A percentile compares a stretch with the other conserved stretches of the same genome.
Conservation (phyloP, 1,140 invertebrate genomes). For the Octopus bimaculoides region DNA sequence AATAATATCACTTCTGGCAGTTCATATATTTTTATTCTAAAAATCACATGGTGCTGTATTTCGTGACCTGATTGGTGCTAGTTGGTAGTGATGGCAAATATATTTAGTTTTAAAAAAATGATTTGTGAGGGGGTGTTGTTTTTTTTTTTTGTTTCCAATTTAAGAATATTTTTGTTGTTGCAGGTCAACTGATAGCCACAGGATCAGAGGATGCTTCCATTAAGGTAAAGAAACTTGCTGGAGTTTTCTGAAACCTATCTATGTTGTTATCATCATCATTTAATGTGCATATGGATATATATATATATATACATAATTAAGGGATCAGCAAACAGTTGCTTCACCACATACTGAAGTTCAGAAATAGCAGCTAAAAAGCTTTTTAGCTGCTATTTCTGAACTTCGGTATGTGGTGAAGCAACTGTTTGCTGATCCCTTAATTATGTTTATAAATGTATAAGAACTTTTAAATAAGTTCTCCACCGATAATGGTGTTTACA, state of each 20-base stretch:
- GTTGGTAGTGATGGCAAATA: not conserved
- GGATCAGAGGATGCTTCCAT: slow-evolving; percentile 98
- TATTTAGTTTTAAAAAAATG: not conserved
- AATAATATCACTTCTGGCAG: no score
- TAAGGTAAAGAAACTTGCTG: slow-evolving; percentile 65
- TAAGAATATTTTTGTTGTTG: slow-evolving; percentile 13
- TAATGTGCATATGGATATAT: not conserved
- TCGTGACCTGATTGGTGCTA: not conserved
- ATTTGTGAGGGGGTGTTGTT: not conserved
- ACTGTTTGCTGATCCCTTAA: no score
- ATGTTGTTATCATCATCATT: not conserved
- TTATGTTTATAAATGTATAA: no score
- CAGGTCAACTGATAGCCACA: slow-evolving; percentile 89
- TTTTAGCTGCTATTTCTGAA: no score
- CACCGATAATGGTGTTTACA: no score
- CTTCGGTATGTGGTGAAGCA: no score
- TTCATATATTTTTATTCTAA: no score
- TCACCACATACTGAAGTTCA: no score
- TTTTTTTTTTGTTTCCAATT: not conserved
- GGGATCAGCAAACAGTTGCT: no score
- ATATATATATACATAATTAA: slow-evolving; percentile 1
- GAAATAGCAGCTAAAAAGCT: no score
- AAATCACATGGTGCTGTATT: no score
- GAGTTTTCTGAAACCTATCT: not conserved
- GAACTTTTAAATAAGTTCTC: no score